Percentiles rank a stretch among this genome's conserved stretches.
Conservation (phyloP, 2,888 invertebrate genomes). For the Sphinx pinastri region DNA sequence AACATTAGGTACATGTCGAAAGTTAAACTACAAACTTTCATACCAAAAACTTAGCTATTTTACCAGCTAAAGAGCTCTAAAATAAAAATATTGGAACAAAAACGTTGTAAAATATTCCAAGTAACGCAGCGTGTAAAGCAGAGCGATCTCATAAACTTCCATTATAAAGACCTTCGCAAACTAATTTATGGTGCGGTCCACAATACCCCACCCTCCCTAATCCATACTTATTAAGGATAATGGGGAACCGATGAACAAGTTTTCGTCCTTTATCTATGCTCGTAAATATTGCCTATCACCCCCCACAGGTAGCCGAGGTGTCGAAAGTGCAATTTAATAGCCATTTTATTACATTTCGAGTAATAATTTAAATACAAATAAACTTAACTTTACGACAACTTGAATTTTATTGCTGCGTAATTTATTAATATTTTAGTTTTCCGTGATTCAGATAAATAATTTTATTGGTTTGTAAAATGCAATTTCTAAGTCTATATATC, state of each 20-base stretch:
- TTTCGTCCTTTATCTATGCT: slow-evolving; percentile 73
- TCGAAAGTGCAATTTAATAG: slow-evolving; percentile 69
- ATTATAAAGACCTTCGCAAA: slow-evolving; percentile 71
- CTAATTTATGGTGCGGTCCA: slow-evolving; percentile 73
- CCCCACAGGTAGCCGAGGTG: slow-evolving; percentile 66
- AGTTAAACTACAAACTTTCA: no score
- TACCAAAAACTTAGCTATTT: background rate
- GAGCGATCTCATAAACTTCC: slow-evolving; percentile 65
- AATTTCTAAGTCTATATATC: background rate
- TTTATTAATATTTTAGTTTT: slow-evolving; percentile 43
- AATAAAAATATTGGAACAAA: background rate
- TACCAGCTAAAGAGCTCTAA: background rate
- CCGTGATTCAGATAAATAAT: slow-evolving; percentile 18
- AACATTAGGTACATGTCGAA: no score
- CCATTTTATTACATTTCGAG: slow-evolving; percentile 60
- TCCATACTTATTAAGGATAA: slow-evolving; percentile 83
- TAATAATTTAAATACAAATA: slow-evolving; percentile 57
- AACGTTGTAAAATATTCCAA: slow-evolving; percentile 32
- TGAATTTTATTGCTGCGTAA: slow-evolving; percentile 51
- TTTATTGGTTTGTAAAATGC: background rate
- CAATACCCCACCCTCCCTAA: slow-evolving; percentile 70
- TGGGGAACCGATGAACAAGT: slow-evolving; percentile 79
- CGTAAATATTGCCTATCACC: slow-evolving; percentile 71
- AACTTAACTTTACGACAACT: slow-evolving; percentile 42
- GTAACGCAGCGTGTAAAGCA: slow-evolving; percentile 40